These are phyloP conservation scores for Balanococcus diminutus DNA, from an alignment of 2,888 invertebrate species.

Conservation along the genomic window DNA sequence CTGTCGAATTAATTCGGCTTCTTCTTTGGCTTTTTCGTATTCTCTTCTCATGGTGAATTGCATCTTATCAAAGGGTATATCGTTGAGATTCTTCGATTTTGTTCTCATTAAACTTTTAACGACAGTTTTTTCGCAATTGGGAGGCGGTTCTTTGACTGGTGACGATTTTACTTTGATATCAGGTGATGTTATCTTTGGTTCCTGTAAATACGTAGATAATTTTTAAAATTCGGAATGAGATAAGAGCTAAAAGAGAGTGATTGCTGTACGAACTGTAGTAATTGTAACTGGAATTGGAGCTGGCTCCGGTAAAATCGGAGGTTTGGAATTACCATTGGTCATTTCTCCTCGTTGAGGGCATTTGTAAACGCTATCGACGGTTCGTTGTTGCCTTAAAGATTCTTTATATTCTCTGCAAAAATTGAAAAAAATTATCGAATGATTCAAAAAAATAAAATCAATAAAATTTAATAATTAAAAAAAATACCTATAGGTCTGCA, in stretches of 20 bases:
- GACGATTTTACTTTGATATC: slow-evolving; percentile 28
- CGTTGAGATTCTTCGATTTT: slow-evolving; percentile 13
- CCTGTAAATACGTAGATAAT: slow-evolving; percentile 32
- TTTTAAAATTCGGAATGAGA: not conserved
- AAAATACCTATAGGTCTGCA: slow-evolving; percentile 56
- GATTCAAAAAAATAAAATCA: not conserved
- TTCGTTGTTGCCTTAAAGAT: slow-evolving; percentile 83
- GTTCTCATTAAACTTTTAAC: not conserved
- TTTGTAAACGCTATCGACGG: slow-evolving; percentile 65
- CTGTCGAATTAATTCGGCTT: slow-evolving; percentile 82
- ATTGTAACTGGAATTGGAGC: not conserved
- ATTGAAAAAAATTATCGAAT: not conserved
- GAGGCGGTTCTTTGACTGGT: not conserved
- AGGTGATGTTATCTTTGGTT: slow-evolving; percentile 58
- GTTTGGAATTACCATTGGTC: not conserved
- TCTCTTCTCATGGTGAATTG: slow-evolving; percentile 92
- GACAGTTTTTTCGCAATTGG: not conserved
- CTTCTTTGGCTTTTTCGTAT: slow-evolving; percentile 88
- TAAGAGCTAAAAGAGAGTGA: too few species aligned
- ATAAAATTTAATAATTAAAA: not conserved
- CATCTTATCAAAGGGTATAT: slow-evolving; percentile 68
- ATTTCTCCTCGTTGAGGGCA: slow-evolving; percentile 28
- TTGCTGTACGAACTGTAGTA: not conserved
- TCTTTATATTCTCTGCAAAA: slow-evolving; percentile 83
- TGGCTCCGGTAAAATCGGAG: not conserved